Percentiles rank a stretch among this genome's conserved stretches.
These are phyloP conservation scores for Linnaemya vulpina DNA, from an alignment of 2,888 invertebrate genomes.

Conservation along the genomic window DNA sequence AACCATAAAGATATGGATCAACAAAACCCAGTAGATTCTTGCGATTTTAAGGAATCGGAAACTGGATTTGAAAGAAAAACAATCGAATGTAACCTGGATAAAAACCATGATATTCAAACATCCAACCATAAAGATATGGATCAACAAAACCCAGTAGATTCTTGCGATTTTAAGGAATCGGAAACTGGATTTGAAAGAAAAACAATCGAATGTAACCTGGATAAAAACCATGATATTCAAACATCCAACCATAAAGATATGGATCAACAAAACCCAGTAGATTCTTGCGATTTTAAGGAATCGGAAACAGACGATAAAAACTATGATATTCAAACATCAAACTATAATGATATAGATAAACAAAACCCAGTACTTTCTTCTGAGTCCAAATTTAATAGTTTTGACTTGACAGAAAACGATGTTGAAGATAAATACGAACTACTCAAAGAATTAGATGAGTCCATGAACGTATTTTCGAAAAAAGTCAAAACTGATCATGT, in stretches of 20 bases:
- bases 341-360: slow-evolving; percentile 12
- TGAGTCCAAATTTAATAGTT: background rate
- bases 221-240: too few species aligned
- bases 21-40: too few species aligned
- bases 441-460: slow-evolving; percentile 48
- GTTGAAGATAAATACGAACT: slow-evolving; percentile 63
- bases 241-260: background rate
- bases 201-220: too few species aligned
- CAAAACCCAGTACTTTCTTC: slow-evolving; percentile 36
- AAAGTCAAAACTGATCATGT: background rate
- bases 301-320: too few species aligned
- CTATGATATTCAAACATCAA: background rate
- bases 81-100: too few species aligned
- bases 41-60: background rate
- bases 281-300: background rate
- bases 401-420: background rate
- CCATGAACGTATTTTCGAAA: slow-evolving; percentile 31
- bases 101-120: too few species aligned
- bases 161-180: background rate
- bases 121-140: slow-evolving; percentile 4
- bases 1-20: slow-evolving; percentile 18
- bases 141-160: slow-evolving; percentile 60
- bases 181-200: too few species aligned
- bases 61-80: too few species aligned
- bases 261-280: slow-evolving; percentile 58